Percentiles rank a stretch among this genome's conserved stretches.
Evolutionary conservation across 2,888 invertebrate species (phyloP).

Genomic region (Trypoxylon attenuatum): DNA sequence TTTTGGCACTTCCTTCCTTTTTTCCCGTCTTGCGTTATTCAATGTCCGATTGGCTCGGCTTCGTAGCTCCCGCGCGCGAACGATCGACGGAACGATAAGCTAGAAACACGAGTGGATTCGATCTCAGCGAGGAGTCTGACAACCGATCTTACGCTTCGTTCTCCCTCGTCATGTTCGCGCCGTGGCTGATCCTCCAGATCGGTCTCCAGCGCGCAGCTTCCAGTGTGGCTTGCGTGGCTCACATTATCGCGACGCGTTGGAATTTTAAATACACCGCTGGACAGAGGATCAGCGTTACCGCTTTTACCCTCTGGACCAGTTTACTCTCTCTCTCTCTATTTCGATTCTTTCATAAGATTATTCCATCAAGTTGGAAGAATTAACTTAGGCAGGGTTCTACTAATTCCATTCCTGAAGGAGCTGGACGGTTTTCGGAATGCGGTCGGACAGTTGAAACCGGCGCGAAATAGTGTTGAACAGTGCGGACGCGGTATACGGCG

Average conservation of each 20-base stretch:
- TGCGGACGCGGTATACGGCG: neutral
- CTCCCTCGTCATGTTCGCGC: constrained; percentile 5
- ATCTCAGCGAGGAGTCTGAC: neutral
- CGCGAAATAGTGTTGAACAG: neutral
- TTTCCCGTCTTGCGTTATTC: too few species aligned
- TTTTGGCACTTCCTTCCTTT: neutral
- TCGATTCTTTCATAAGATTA: neutral
- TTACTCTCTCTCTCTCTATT: neutral
- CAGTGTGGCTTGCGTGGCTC: neutral
- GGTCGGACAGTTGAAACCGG: neutral
- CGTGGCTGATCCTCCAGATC: neutral
- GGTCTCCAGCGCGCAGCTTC: neutral
- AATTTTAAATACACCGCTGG: neutral
- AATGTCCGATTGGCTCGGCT: neutral
- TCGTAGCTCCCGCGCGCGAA: constrained; percentile 6
- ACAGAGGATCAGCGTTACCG: neutral
- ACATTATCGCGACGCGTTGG: constrained; percentile 7
- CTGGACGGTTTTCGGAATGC: neutral
- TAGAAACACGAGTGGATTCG: neutral
- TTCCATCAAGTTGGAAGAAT: neutral
- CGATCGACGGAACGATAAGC: neutral
- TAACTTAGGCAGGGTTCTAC: too few species aligned
- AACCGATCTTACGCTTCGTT: constrained; percentile 12
- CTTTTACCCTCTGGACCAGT: neutral
- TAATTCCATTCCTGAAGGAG: neutral